Evolutionary conservation across 2,113 vertebrate species (phyloP).

Genomic region (Rhodinocichla rosea): DNA sequence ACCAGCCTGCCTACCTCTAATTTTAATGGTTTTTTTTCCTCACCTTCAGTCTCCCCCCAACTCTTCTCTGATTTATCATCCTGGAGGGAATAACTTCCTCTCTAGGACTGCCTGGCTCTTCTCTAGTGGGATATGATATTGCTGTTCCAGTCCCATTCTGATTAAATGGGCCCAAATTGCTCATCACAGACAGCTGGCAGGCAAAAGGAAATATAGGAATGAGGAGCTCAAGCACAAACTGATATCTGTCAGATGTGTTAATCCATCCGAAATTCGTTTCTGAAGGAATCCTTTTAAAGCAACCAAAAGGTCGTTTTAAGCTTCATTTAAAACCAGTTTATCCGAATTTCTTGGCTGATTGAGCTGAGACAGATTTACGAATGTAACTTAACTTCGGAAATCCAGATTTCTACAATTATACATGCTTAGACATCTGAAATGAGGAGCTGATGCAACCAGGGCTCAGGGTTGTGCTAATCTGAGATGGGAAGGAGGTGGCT

Average conservation of each 20-base stretch:
- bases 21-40: background rate
- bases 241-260: background rate
- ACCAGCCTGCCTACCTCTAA: background rate
- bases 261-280: background rate
- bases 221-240: background rate
- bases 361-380: background rate
- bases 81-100: background rate
- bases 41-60: background rate
- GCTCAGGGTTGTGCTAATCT: conserved; percentile 6
- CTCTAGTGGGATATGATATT: background rate
- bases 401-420: background rate
- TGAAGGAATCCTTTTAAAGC: background rate
- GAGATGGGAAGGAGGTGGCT: conserved; percentile 30
- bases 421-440: background rate
- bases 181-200: background rate
- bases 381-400: background rate
- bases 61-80: background rate
- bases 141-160: background rate
- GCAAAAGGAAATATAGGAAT: background rate
- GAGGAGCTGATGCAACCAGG: conserved; percentile 33
- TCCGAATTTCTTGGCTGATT: background rate
- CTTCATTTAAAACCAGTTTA: background rate
- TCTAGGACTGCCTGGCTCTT: background rate
- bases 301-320: background rate
- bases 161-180: background rate